phyloP scores from a whole-genome alignment of 1,140 invertebrate genomes.

The Euwallacea similis region DNA sequence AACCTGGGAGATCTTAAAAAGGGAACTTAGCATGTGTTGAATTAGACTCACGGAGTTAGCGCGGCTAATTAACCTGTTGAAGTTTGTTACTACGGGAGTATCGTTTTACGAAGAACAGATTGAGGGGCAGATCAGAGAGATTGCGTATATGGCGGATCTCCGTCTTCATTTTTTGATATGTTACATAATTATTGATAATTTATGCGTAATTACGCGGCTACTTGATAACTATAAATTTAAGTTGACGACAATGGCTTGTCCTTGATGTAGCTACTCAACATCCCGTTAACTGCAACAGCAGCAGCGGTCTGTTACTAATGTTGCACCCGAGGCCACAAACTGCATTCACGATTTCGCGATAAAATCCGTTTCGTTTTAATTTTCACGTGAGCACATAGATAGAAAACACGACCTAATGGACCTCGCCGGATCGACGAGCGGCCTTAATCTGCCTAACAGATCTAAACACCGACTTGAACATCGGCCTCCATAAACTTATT shows the following conservation, averaged over 20 bases:
- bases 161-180: no score
- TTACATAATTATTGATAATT: no score
- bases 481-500: background rate
- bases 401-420: constrained; percentile 11
- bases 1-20: no score
- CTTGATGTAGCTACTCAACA: constrained; percentile 4
- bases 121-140: no score
- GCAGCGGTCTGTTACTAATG: background rate
- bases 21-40: no score
- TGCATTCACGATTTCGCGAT: constrained; percentile 22
- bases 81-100: no score
- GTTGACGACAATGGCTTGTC: constrained; percentile 5
- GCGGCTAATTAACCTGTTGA: no score
- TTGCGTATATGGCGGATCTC: no score
- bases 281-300: constrained; percentile 8
- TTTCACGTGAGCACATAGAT: constrained; percentile 17
- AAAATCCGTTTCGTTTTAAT: constrained; percentile 20
- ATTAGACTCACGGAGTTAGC: no score
- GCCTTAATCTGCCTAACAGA: constrained; percentile 4
- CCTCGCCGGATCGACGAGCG: constrained; percentile 3
- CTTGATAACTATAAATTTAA: no score
- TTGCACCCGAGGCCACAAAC: constrained; percentile 13
- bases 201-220: no score
- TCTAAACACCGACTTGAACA: background rate
- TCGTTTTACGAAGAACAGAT: no score